phyloP scores from a whole-genome alignment of 1,140 invertebrate genomes.

The Fopius arisanus region DNA sequence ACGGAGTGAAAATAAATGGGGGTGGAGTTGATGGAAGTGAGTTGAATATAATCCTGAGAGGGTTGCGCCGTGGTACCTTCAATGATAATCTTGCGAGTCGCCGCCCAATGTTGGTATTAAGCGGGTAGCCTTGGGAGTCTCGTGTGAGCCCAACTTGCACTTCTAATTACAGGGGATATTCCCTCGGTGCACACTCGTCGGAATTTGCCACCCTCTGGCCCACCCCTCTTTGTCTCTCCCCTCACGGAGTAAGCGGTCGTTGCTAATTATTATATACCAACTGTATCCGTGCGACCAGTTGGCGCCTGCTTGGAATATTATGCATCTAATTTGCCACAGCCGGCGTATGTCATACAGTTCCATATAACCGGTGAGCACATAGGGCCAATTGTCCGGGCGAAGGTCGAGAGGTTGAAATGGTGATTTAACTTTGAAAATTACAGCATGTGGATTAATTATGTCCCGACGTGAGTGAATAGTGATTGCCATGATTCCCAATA shows the following conservation, averaged over 20 bases:
- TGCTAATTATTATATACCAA: constrained; percentile 35
- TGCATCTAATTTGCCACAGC: constrained; percentile 33
- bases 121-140: constrained; percentile 11
- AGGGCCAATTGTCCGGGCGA: neutral
- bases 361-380: neutral
- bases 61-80: neutral
- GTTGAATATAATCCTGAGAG: constrained; percentile 29
- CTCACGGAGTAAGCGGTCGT: constrained; percentile 18
- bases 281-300: constrained; percentile 23
- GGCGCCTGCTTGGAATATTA: constrained; percentile 32
- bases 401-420: neutral
- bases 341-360: constrained; percentile 14
- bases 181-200: constrained; percentile 1
- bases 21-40: constrained; percentile 15
- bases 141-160: constrained; percentile 25
- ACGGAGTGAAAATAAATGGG: neutral
- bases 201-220: neutral
- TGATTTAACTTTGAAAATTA: neutral
- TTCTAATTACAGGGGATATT: constrained; percentile 32
- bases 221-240: neutral
- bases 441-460: too few relatives aligned
- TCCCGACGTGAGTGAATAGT: too few relatives aligned
- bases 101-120: constrained; percentile 24
- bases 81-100: constrained; percentile 7
- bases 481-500: neutral